Percentiles rank a stretch among this genome's conserved stretches.
Evolutionary conservation across 2,113 vertebrate genomes (phyloP).

Genomic region (Paratilapia polleni): DNA sequence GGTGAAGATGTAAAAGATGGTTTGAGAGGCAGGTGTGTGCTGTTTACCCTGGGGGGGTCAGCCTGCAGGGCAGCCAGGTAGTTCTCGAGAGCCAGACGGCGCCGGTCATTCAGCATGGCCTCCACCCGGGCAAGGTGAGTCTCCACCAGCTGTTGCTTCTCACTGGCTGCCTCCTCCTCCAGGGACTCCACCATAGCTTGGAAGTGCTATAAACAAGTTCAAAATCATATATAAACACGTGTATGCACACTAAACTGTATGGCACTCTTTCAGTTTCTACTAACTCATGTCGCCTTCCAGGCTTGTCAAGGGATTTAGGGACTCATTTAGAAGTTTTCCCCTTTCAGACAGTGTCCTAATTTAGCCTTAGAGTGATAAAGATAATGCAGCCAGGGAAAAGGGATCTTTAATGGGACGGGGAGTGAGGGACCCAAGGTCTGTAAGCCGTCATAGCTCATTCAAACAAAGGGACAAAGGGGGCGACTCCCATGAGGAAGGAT

Average conservation of each 20-base stretch:
- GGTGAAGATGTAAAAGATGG: slow-evolving; percentile 5
- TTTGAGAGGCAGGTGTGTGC: neutral
- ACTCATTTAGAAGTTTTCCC: slow-evolving; percentile 57
- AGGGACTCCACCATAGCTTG: slow-evolving; percentile 95
- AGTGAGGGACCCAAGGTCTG: slow-evolving; percentile 19
- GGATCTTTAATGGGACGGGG: slow-evolving; percentile 50
- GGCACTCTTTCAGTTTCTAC: slow-evolving; percentile 16
- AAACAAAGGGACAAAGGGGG: slow-evolving; percentile 50
- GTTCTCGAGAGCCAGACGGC: slow-evolving; percentile 93
- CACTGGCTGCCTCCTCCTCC: slow-evolving; percentile 96
- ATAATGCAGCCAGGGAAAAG: slow-evolving; percentile 53
- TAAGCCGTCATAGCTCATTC: slow-evolving; percentile 47
- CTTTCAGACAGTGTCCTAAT: slow-evolving; percentile 58
- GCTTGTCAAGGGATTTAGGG: slow-evolving; percentile 36
- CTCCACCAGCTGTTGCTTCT: slow-evolving; percentile 98
- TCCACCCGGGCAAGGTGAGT: slow-evolving; percentile 97
- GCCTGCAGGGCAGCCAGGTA: slow-evolving; percentile 95
- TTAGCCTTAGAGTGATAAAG: slow-evolving; percentile 60
- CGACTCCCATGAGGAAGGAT: slow-evolving; percentile 29
- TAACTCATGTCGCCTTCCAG: slow-evolving; percentile 28
- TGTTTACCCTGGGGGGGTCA: slow-evolving; percentile 87
- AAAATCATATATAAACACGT: neutral
- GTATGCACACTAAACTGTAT: neutral
- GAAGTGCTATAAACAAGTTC: slow-evolving; percentile 85
- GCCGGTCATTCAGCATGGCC: slow-evolving; percentile 94